Evolutionary conservation across 1,140 invertebrate species (phyloP), one percentile per base, ranked within the genome.

Genomic region (Bactericera cockerelli): DNA sequence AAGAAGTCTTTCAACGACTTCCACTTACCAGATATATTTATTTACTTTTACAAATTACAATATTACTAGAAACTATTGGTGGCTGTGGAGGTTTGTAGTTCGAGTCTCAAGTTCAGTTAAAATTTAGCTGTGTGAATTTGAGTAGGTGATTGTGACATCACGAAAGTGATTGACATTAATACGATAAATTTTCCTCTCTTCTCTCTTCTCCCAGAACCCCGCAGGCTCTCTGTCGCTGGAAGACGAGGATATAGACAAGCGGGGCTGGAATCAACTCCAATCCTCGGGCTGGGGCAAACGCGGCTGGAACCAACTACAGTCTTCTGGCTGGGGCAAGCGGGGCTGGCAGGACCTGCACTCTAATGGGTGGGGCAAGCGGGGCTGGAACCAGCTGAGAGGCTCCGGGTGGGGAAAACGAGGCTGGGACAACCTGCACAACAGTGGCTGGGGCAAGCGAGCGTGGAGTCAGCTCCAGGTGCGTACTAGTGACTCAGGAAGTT

Each of bases 341-440:
- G 66, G 62, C 21, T 68, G 67, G 67, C 57, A 65, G 25, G 63
- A 67, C 24, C 57, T 68, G 14, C 64, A 63, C 16, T 59, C 59
- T 1, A 59, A 63, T 19, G 64, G 66, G 28, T 68, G 67, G 67
- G 67, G 66, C 4, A 68, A 68, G 55, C 26, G 67, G 26, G 61
- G 59, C 21, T 68, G 67, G 67, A 55, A 65, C 21, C 64, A 68
- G 26, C 55, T 68, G 6, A 63, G 58, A 13, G 56, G 60, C 25
- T 39, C 63, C 3, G 65, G 66, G 38, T 68, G 67, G 67, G 67
- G 66, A 2, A 68, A 68, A 54, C 22, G 67, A 33, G 61, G 59
- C 21, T 68, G 67, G 67, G 49, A 65, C 21, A 65, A 67, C 33
- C 57, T 68, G 2, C 65, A 60, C 10, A 57, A 60, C 25, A 36